Evolutionary conservation across 2,113 vertebrate genomes (phyloP), one percentile per base, ranked within the genome.

Genomic region (Gasterosteus nipponicus): DNA sequence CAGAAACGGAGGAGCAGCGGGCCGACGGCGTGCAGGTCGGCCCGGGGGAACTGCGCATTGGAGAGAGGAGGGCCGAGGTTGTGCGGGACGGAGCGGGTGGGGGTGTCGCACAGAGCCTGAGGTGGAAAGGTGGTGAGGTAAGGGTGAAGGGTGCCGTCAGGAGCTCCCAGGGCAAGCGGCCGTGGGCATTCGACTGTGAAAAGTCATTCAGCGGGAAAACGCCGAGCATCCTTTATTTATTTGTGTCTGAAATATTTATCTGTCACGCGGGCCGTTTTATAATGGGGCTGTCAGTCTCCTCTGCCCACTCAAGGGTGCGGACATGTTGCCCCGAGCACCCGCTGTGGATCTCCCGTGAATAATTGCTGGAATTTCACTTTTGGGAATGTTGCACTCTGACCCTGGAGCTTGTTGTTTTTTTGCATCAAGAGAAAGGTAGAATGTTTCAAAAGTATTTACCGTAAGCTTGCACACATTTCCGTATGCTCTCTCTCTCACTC

Each of bases 231-330:
- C 97, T 98, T 99, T 99, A 99, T 99, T 99, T 97, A 99, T 98
- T 95, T 94, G 94, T 93, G 94, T 95, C 95, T 99, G 94, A 98
- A 99, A 99, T 98, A 99, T 99, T 98, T 96, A 99, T 98, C 84
- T 95, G 94, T 95, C 95, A 96, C 94, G 92, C 91, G 92, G 96
- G 93, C 93, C 95, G 95, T 96, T 95, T 93, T 94, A 96, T 96
- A 97, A 97, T 96, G 94, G 95, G 94, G 95, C 96, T 95, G 95
- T 96, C 96, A 96, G 95, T 95, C 94, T 94, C 90, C 89, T 78
- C 90, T 95, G 95, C 93, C 92, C 94, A 94, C 87, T 90, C 89
- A 94, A 94, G 94, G 94, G 92, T 93, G 92, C 86, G 87, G 93
- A 91, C 89, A 90, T 93, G 93, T 93, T 93, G 92, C 89, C 86